These are phyloP conservation scores for Trichosurus vulpecula DNA, from an alignment of 2,797 vertebrate species.

Conservation along the genomic window DNA sequence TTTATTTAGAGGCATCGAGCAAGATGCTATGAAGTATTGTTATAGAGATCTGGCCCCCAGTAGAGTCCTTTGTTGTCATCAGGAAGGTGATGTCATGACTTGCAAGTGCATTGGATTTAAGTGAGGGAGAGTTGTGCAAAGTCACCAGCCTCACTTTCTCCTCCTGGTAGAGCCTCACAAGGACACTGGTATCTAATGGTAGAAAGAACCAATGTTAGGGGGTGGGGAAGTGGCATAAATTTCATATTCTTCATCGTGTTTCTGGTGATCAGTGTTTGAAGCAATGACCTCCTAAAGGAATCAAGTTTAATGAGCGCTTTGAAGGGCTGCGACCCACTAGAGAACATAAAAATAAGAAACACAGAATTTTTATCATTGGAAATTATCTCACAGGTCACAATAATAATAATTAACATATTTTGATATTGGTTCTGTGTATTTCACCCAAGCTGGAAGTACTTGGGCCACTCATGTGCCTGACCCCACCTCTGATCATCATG, in stretches of 20 bases:
- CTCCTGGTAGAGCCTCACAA: neutral
- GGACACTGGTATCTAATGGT: neutral
- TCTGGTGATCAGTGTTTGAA: neutral
- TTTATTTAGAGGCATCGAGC: neutral
- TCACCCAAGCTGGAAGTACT: neutral
- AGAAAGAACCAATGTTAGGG: neutral
- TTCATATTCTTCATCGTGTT: neutral
- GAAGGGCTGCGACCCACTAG: neutral
- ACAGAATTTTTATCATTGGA: neutral
- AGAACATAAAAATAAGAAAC: neutral
- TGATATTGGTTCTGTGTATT: neutral
- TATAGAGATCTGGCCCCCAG: neutral
- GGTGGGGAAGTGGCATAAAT: neutral
- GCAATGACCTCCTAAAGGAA: neutral
- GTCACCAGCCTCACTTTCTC: too few relatives aligned
- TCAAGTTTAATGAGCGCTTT: conserved; percentile 21
- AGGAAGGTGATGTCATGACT: too few relatives aligned
- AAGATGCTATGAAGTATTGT: neutral
- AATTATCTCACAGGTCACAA: neutral
- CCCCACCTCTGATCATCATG: neutral
- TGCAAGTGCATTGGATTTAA: too few relatives aligned
- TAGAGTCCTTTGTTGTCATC: neutral
- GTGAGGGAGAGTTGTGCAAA: too few relatives aligned
- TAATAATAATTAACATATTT: neutral
- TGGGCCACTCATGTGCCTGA: neutral